Conservation (phyloP, 2,113 vertebrate genomes). For the Sylvilagus bachmani region DNA sequence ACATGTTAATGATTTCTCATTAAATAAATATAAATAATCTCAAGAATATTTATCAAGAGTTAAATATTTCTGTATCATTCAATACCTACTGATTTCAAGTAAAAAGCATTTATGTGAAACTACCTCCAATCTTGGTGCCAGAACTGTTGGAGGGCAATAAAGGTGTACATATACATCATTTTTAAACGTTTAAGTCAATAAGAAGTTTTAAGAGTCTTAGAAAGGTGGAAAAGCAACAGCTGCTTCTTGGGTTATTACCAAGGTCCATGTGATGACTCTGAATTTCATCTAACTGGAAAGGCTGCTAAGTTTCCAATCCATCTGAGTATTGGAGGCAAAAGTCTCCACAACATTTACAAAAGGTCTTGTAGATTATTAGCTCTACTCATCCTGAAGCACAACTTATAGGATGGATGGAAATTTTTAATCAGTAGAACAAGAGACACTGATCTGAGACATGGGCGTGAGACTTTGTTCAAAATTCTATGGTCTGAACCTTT, state of each 20-base stretch:
- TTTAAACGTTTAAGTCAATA: neutral
- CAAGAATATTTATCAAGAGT: neutral
- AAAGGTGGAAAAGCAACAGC: neutral
- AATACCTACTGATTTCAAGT: neutral
- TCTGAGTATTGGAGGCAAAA: neutral
- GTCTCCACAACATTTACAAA: neutral
- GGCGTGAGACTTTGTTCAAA: neutral
- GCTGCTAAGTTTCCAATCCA: neutral
- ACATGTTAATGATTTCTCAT: conserved; percentile 15
- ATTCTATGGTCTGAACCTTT: neutral
- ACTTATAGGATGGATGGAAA: neutral
- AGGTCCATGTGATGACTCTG: neutral
- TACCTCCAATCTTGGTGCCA: neutral
- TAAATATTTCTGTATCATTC: neutral
- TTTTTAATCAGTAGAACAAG: neutral
- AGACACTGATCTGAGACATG: neutral
- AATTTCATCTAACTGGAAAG: neutral
- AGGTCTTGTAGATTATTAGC: neutral
- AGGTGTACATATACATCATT: neutral
- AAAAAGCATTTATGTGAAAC: conserved; percentile 28
- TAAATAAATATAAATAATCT: neutral
- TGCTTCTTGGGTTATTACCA: neutral
- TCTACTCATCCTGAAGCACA: neutral
- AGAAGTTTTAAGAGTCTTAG: neutral
- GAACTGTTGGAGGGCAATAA: neutral